Evolutionary conservation across 2,888 invertebrate genomes (phyloP).

Genomic region (Synergus japonicus): DNA sequence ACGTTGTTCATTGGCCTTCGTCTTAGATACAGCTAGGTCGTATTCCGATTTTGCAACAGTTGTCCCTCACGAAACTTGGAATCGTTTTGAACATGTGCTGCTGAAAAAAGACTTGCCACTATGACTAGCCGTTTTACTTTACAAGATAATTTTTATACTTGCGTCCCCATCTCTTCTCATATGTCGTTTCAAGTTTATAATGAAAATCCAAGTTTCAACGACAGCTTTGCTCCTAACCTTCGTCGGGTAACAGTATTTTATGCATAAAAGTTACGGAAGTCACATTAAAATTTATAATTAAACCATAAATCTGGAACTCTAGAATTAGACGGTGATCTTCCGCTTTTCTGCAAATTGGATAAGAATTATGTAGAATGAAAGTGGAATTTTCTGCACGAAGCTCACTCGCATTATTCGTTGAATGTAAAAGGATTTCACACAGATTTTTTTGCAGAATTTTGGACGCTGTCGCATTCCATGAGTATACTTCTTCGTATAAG

Average conservation of each 20-base stretch:
- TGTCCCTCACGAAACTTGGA: conserved; percentile 7
- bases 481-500: background rate
- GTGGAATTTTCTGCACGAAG: background rate
- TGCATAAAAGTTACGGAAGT: conserved; percentile 3
- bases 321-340: background rate
- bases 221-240: background rate
- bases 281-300: conserved; percentile 28
- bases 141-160: conserved; percentile 17
- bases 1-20: conserved; percentile 2
- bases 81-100: conserved; percentile 18
- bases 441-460: background rate
- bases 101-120: background rate
- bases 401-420: background rate
- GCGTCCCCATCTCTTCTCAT: background rate
- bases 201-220: conserved; percentile 19
- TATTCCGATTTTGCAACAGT: conserved; percentile 30
- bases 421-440: too few relatives aligned
- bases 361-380: background rate
- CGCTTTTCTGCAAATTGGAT: background rate
- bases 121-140: background rate
- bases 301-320: background rate
- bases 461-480: background rate
- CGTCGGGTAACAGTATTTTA: background rate
- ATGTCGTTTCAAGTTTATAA: background rate
- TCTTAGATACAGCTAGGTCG: conserved; percentile 1